Evolutionary conservation across 1,140 invertebrate genomes (phyloP).

Genomic region (Venustaconcha ellipsiformis): DNA sequence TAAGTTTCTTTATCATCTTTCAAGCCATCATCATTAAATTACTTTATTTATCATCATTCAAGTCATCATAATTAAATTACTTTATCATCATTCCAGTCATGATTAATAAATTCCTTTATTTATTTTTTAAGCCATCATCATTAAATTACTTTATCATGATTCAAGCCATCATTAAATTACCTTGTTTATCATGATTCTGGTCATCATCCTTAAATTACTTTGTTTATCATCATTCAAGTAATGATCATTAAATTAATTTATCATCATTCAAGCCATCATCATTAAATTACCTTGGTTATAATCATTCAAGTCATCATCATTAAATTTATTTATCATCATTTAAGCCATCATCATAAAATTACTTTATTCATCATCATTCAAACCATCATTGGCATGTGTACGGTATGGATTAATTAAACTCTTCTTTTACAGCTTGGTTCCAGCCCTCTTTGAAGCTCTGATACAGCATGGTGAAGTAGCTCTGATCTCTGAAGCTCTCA

Average conservation of each 20-base stretch:
- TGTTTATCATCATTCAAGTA: background rate
- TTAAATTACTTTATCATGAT: background rate
- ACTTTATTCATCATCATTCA: background rate
- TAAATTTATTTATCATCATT: background rate
- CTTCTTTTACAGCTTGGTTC: constrained; percentile 15
- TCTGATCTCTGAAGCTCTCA: constrained; percentile 1
- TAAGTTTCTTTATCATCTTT: no score
- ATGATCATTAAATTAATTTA: no score
- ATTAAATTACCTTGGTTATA: no score
- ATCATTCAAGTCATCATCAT: background rate
- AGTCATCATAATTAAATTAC: no score
- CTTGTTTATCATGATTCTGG: no score
- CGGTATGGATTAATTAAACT: background rate
- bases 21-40: background rate
- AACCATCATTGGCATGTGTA: no score
- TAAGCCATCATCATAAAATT: no score
- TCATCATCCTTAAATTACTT: background rate
- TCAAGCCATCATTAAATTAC: no score
- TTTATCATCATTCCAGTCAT: no score
- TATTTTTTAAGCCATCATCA: background rate
- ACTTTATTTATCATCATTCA: no score
- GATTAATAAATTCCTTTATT: background rate
- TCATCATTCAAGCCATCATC: background rate
- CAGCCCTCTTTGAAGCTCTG: constrained; percentile 5
- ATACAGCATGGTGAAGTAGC: constrained; percentile 10